These are phyloP conservation scores for Hydrochoerus hydrochaeris DNA, from an alignment of 2,113 vertebrate species.

Conservation along the genomic window DNA sequence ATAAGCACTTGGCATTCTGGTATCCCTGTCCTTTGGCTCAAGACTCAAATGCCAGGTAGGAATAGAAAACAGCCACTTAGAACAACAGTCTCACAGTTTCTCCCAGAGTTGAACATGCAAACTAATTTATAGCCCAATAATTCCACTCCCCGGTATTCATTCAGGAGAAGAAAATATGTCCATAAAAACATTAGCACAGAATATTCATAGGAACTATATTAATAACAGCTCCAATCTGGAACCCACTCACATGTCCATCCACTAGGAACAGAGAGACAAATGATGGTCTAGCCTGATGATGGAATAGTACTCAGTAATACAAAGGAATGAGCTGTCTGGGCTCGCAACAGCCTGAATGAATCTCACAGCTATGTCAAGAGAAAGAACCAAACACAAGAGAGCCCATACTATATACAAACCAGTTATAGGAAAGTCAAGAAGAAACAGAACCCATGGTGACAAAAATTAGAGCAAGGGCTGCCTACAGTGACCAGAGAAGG, in stretches of 20 bases:
- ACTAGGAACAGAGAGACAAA: background rate
- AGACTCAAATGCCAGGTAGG: conserved; percentile 7
- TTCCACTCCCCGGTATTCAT: background rate
- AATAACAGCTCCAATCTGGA: background rate
- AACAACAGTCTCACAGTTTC: background rate
- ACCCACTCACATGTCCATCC: conserved; percentile 1
- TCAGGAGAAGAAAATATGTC: background rate
- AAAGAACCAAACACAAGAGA: background rate
- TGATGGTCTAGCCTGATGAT: background rate
- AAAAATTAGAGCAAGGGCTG: conserved; percentile 39
- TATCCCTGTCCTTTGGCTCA: background rate
- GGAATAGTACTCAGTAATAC: background rate
- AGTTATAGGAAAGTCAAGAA: conserved; percentile 31
- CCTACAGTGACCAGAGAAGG: background rate
- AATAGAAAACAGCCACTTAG: background rate
- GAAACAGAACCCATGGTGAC: background rate
- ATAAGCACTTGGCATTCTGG: background rate
- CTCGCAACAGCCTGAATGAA: background rate
- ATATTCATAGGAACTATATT: background rate
- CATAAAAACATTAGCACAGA: background rate
- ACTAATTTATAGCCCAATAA: background rate
- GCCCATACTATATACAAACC: background rate
- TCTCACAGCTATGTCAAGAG: background rate
- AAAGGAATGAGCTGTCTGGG: background rate
- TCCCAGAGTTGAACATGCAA: background rate